A percentile compares a stretch with the other conserved stretches of the same genome.
Conservation (phyloP, 2,888 invertebrate genomes). For the Isotomurus palustris region DNA sequence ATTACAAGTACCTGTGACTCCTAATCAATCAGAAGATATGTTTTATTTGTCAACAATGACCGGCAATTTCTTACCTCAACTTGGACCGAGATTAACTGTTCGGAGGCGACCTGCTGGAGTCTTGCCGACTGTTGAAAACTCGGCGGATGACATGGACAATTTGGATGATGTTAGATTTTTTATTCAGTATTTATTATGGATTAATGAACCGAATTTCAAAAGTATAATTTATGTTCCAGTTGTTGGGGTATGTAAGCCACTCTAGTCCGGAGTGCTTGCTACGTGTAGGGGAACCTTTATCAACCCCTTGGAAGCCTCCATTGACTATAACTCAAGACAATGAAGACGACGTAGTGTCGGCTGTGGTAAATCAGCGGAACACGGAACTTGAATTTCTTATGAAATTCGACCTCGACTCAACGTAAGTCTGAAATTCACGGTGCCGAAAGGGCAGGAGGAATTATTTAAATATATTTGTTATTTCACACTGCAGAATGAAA, state of each 20-base stretch:
- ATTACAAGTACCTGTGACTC: too few relatives aligned
- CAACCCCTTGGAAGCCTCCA: conserved; percentile 67
- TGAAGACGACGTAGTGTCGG: conserved; percentile 80
- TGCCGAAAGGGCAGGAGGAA: neutral
- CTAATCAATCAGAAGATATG: conserved; percentile 24
- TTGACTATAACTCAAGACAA: conserved; percentile 66
- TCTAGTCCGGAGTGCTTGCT: conserved; percentile 84
- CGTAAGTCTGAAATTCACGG: conserved; percentile 16
- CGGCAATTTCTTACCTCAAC: conserved; percentile 38
- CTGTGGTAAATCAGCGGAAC: conserved; percentile 76
- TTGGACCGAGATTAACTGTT: conserved; percentile 62
- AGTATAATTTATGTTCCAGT: conserved; percentile 55
- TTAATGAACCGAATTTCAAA: neutral
- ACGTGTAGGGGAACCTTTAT: conserved; percentile 64
- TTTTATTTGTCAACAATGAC: conserved; percentile 37
- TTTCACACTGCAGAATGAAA: conserved; percentile 35
- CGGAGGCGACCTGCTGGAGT: conserved; percentile 68
- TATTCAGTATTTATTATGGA: conserved; percentile 4
- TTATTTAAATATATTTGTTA: conserved; percentile 8
- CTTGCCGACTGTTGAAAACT: conserved; percentile 73
- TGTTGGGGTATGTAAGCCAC: conserved; percentile 83
- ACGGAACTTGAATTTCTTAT: conserved; percentile 71
- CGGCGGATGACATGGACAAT: conserved; percentile 84
- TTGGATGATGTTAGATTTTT: conserved; percentile 76
- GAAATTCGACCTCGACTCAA: conserved; percentile 44